Percentiles rank a stretch among this genome's conserved stretches.
Evolutionary conservation across 2,113 vertebrate species (phyloP).

Genomic region (Puntigrus tetrazona): DNA sequence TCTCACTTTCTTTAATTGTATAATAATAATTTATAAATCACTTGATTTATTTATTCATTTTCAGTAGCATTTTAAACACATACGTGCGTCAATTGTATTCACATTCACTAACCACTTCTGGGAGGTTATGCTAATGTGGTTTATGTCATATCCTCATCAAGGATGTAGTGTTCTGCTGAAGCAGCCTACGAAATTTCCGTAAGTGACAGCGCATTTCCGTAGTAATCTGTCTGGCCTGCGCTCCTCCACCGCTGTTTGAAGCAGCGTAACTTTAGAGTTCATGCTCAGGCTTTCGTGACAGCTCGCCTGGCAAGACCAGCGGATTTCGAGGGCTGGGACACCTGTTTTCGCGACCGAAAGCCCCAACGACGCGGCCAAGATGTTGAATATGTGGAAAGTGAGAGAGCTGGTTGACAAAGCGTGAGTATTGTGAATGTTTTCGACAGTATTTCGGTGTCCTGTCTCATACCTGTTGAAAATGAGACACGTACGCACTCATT

Average conservation of each 20-base stretch:
- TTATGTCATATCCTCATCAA: conserved; percentile 27
- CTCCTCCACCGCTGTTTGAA: conserved; percentile 62
- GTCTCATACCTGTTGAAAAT: conserved; percentile 73
- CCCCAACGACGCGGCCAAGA: conserved; percentile 69
- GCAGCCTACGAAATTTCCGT: conserved; percentile 52
- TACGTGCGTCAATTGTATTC: too few species aligned
- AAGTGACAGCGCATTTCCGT: conserved; percentile 69
- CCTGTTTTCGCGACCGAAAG: conserved; percentile 66
- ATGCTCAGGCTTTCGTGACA: conserved; percentile 67
- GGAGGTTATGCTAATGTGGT: neutral
- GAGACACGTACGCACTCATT: conserved; percentile 79
- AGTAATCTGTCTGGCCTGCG: conserved; percentile 69
- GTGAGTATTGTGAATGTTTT: conserved; percentile 81
- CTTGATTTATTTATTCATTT: neutral
- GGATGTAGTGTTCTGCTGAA: neutral
- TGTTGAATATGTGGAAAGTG: conserved; percentile 99
- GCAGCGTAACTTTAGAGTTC: conserved; percentile 73
- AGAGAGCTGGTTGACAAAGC: conserved; percentile 98
- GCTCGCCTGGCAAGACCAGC: conserved; percentile 44
- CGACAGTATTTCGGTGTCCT: conserved; percentile 16
- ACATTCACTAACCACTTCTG: neutral
- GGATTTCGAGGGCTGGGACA: conserved; percentile 59
- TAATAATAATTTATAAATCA: neutral
- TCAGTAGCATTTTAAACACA: neutral
- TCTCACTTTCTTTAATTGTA: neutral